Evolutionary conservation across 1,140 invertebrate genomes (phyloP), one percentile per base, ranked within the genome.

Genomic region (Zaprionus davidi): DNA sequence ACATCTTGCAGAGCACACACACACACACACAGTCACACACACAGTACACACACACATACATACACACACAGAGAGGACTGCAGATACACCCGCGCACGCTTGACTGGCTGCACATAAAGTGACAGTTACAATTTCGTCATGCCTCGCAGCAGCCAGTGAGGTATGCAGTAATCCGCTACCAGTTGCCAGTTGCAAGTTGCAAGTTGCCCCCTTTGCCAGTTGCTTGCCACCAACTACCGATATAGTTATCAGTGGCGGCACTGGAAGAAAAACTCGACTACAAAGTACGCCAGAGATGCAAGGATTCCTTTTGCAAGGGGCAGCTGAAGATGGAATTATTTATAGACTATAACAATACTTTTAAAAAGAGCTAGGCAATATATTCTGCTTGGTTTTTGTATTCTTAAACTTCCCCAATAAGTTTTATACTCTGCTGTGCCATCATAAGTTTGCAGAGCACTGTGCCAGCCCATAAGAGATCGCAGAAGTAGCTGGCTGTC

Each of bases 21-120:
- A 36, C 51, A 70, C 55, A 46, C 71, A 31, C 26, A 38, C 55
- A 70, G 46, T 55, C 58, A 65, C 49, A 67, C 34, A 65, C 22
- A 20, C 69, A 36, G 34, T 26, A 26, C 53, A 58, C 46, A 34
- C 34, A 36, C 26, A 63, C 2, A 34, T 20, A 65, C 20, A 65
- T 6, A 20, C 17, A 49, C 11, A 34, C 15, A 20, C n/a, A 55
- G 31, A 51, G 11, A 55, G 31, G 36, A 15, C 46, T 59, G 12
- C 26, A 51, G 36, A 62, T 57, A 49, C 51, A 71, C n/a, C 6
- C 31, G 24, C 24, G 7, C 34, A 65, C 46, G 49, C 71, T 53
- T 81, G 70, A 82, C 58, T 84, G 71, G 51, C 51, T 78, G 74
- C 68, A 66, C 70, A 74, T 77, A 80, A 82, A 87, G 80, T 82